These are phyloP conservation scores for Sesamia nonagrioides DNA, from an alignment of 1,140 invertebrate genomes.

Conservation along the genomic window DNA sequence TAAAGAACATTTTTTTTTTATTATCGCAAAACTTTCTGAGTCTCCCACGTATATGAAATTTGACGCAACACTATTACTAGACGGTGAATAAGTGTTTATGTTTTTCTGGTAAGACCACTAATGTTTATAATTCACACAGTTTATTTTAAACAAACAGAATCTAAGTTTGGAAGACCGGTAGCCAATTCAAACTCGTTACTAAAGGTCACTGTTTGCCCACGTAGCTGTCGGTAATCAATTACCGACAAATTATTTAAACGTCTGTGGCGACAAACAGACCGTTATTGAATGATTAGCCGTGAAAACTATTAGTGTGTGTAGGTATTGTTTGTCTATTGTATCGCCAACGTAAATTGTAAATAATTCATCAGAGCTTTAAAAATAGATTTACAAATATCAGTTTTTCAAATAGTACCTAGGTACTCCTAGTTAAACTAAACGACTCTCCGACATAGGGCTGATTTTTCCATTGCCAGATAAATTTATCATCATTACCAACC, in stretches of 20 bases:
- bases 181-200: not conserved
- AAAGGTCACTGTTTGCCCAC: not conserved
- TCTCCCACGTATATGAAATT: no score
- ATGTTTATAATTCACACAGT: not conserved
- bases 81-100: not conserved
- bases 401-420: no score
- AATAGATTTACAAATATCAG: not conserved
- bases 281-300: slow-evolving; percentile 31
- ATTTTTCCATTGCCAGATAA: no score
- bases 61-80: not conserved
- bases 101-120: not conserved
- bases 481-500: no score
- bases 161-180: slow-evolving; percentile 1
- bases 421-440: no score
- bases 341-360: not conserved
- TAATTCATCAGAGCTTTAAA: not conserved
- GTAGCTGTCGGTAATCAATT: slow-evolving; percentile 16
- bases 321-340: slow-evolving; percentile 9
- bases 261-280: slow-evolving; percentile 22
- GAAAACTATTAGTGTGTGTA: slow-evolving; percentile 15
- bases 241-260: slow-evolving; percentile 30
- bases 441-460: no score
- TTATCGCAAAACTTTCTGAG: no score
- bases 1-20: no score
- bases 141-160: not conserved